These are phyloP conservation scores for Kradibia gibbosae DNA, from an alignment of 1,140 invertebrate species.

Conservation along the genomic window DNA sequence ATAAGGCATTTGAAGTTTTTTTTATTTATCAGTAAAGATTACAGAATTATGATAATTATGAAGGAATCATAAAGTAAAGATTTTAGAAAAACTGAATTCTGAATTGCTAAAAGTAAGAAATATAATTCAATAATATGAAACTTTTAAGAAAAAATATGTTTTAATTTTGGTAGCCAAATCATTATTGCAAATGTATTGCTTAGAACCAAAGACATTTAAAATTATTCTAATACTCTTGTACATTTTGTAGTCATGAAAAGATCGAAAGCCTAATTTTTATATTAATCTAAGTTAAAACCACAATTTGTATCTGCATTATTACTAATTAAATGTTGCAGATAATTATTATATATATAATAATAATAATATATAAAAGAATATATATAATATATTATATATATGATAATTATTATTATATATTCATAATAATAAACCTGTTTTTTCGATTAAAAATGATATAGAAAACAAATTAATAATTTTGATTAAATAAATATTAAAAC, in stretches of 20 bases:
- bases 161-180: background rate
- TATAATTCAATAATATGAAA: slow-evolving; percentile 17
- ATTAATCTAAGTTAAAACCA: slow-evolving; percentile 17
- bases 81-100: no score
- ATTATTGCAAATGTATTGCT: slow-evolving; percentile 34
- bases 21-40: slow-evolving; percentile 8
- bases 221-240: slow-evolving; percentile 46
- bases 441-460: background rate
- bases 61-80: background rate
- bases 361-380: no score
- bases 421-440: no score
- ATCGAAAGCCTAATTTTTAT: slow-evolving; percentile 27
- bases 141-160: slow-evolving; percentile 8
- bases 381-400: no score
- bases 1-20: background rate
- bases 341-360: no score
- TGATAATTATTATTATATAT: no score
- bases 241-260: slow-evolving; percentile 51
- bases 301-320: slow-evolving; percentile 40
- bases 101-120: background rate
- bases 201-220: slow-evolving; percentile 47
- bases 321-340: slow-evolving; percentile 1
- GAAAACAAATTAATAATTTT: slow-evolving; percentile 7
- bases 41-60: background rate
- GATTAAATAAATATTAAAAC: slow-evolving; percentile 1